Percentiles rank a stretch among this genome's conserved stretches.
Evolutionary conservation across 2,797 vertebrate genomes (phyloP).

Genomic region (Cryptoblepharus egeriae): DNA sequence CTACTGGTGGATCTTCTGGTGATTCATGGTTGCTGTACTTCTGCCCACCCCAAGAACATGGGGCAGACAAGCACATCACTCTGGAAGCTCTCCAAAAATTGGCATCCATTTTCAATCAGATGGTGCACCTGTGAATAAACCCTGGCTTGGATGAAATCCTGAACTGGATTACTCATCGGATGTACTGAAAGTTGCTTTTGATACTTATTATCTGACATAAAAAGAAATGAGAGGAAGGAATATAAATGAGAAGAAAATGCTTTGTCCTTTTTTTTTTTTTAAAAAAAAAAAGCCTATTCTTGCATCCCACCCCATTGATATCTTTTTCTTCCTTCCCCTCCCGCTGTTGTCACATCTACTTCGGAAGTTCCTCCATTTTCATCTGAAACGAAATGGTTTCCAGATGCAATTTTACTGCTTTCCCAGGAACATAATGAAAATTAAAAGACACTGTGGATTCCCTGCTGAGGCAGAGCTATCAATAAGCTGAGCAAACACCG

Average conservation of each 20-base stretch:
- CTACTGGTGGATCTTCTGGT: too few relatives aligned
- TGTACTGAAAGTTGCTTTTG: neutral
- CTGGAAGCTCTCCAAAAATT: neutral
- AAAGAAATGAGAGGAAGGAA: neutral
- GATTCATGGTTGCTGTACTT: too few relatives aligned
- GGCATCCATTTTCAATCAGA: neutral
- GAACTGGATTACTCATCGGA: neutral
- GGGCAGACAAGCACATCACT: too few relatives aligned
- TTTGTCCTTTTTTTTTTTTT: neutral
- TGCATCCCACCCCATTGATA: neutral
- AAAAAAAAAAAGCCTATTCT: neutral
- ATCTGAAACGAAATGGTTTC: constrained; percentile 57
- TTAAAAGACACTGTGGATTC: constrained; percentile 52
- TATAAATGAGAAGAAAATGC: constrained; percentile 8
- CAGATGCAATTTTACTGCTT: constrained; percentile 66
- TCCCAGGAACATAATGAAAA: constrained; percentile 55
- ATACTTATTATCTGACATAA: neutral
- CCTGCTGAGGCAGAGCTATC: constrained; percentile 43
- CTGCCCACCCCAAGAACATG: too few relatives aligned
- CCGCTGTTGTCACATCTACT: constrained; percentile 35
- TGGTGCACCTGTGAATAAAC: neutral
- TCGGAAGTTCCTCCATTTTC: constrained; percentile 47
- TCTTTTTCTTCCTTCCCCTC: constrained; percentile 23
- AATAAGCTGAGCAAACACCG: constrained; percentile 51
- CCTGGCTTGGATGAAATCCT: neutral